Conservation (phyloP, 92 coral and sea anemone species). For the Phenganax stokvisi region DNA sequence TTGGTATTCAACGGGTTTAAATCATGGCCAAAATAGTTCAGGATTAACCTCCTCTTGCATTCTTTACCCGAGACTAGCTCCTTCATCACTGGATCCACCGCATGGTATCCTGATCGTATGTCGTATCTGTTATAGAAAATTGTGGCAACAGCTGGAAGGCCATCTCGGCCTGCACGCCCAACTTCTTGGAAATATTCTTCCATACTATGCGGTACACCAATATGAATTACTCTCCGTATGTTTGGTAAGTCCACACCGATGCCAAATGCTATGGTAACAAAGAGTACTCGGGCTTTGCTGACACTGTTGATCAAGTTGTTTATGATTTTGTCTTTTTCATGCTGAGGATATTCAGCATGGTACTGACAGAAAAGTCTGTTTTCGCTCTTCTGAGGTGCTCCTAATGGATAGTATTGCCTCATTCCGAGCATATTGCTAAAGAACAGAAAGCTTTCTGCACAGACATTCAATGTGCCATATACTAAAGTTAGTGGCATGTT, state of each 20-base stretch:
- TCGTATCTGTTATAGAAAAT: slow-evolving; percentile 49
- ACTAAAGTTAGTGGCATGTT: slow-evolving; percentile 51
- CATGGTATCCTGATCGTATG: slow-evolving; percentile 35
- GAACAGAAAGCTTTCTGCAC: slow-evolving; percentile 44
- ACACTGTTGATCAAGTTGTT: slow-evolving; percentile 18
- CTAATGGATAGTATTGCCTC: slow-evolving; percentile 46
- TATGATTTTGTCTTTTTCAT: slow-evolving; percentile 47
- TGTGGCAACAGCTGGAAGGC: slow-evolving; percentile 43
- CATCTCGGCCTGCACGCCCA: slow-evolving; percentile 62
- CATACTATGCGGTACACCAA: slow-evolving; percentile 52
- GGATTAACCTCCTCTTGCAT: slow-evolving; percentile 51
- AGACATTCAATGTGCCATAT: slow-evolving; percentile 51
- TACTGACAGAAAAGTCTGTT: slow-evolving; percentile 47
- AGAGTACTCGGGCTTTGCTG: slow-evolving; percentile 39
- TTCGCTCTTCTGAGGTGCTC: slow-evolving; percentile 13
- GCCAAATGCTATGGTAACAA: slow-evolving; percentile 66
- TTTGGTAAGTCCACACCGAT: slow-evolving; percentile 46
- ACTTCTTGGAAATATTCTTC: slow-evolving; percentile 60
- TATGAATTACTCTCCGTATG: slow-evolving; percentile 52
- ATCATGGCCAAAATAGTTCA: slow-evolving; percentile 40
- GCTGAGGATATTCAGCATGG: slow-evolving; percentile 40
- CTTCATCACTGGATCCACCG: slow-evolving; percentile 44
- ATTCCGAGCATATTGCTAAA: slow-evolving; percentile 35
- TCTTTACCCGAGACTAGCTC: slow-evolving; percentile 4
- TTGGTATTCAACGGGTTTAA: not conserved